Evolutionary conservation across 2,113 vertebrate species (phyloP), one percentile per base, ranked within the genome.

Genomic region (Python bivittatus): DNA sequence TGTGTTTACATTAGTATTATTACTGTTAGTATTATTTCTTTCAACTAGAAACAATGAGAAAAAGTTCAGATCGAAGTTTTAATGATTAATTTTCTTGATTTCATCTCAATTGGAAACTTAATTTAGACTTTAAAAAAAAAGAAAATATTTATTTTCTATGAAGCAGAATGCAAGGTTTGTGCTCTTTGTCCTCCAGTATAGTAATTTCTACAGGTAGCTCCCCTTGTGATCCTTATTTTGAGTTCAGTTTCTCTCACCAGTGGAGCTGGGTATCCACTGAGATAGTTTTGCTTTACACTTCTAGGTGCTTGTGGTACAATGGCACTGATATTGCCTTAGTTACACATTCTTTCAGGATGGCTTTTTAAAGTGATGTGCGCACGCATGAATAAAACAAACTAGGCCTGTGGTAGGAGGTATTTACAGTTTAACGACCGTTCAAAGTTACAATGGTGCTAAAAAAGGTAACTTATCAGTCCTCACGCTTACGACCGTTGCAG

Each of bases 41-140:
- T 84, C 56, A 42, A 38, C 57, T 64, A 27, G 29, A 57, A 91
- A 44, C 8, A 56, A 57, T 91, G 44, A 83, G 17, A 33, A 68
- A 88, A 91, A 84, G 2, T 93, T 12, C 25, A 84, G 56, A 91
- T 57, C 68, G 84, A 88, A 61, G 12, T 88, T 56, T 56, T 88
- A 33, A 90, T 88, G 12, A 54, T 23, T 61, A 29, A 33, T 91
- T 84, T 84, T 88, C 44, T 12, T 54, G 42, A 4, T n/a, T 79
- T 84, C 54, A 54, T 8, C 23, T 85, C 57, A 89, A 61, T 4
- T 38, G 85, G 88, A 42, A 54, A 89, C 61, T 53, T 29, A 86
- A 58, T 85, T 3, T 9, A 17, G 13, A 52, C 38, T 23, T 89
- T 42, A 48, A 53, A 1, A 23, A 42, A 83, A 42, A 1, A 57